A percentile compares a stretch with the other conserved stretches of the same genome.
Conservation (phyloP, 2,113 vertebrate genomes). For the Xyrauchen texanus region DNA sequence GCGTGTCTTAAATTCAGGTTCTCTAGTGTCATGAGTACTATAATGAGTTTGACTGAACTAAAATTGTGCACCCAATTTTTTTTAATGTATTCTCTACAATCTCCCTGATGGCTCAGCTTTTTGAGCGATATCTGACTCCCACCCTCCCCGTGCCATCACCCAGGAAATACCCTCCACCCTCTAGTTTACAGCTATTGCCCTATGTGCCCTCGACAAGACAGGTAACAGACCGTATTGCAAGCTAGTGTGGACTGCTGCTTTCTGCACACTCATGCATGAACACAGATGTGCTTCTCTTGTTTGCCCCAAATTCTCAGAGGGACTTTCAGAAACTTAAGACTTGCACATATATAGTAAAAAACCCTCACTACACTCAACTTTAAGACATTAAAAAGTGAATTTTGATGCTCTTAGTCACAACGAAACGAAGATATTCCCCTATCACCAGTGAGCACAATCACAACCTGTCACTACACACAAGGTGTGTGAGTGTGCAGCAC, state of each 20-base stretch:
- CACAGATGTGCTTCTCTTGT: background rate
- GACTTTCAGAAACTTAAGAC: background rate
- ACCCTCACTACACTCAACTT: background rate
- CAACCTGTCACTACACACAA: background rate
- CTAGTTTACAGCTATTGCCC: constrained; percentile 73
- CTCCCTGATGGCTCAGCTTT: constrained; percentile 75
- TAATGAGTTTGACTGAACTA: constrained; percentile 8
- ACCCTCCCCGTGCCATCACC: constrained; percentile 71
- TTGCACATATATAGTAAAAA: background rate
- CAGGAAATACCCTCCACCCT: constrained; percentile 70
- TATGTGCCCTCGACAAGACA: constrained; percentile 76
- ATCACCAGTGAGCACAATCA: background rate
- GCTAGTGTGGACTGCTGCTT: constrained; percentile 52
- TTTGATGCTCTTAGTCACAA: background rate
- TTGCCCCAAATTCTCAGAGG: background rate
- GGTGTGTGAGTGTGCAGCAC: background rate
- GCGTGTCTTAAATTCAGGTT: background rate
- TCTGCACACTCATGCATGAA: constrained; percentile 51
- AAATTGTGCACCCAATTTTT: constrained; percentile 11
- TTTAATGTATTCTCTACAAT: constrained; percentile 35
- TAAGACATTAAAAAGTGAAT: background rate
- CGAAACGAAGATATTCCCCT: background rate
- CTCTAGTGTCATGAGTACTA: background rate
- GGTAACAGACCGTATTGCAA: constrained; percentile 75
- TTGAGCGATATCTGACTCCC: constrained; percentile 78